Percentiles rank a stretch among this genome's conserved stretches.
phyloP scores from a whole-genome alignment of 2,797 vertebrate genomes.

The Bufotes viridis region DNA sequence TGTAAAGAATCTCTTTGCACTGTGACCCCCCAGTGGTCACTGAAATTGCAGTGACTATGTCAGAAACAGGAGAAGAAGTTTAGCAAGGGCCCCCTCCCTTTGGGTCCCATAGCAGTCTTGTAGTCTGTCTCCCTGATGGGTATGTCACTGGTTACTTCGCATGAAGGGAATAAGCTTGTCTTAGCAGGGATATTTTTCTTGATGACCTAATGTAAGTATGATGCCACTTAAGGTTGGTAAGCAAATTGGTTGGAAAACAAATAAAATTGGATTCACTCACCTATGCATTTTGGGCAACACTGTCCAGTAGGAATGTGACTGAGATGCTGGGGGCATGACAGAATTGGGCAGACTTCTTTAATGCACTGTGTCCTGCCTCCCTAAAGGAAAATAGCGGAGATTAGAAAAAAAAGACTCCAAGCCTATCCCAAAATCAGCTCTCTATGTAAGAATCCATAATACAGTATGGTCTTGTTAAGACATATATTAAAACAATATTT shows the following conservation, averaged over 20 bases:
- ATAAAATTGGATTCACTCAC: conserved; percentile 75
- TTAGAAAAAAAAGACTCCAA: conserved; percentile 62
- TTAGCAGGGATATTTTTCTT: neutral
- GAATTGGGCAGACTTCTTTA: conserved; percentile 91
- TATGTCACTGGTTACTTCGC: too few relatives aligned
- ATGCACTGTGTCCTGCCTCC: conserved; percentile 89
- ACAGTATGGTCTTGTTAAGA: neutral
- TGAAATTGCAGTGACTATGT: too few relatives aligned
- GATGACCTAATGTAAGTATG: neutral
- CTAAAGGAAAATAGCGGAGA: conserved; percentile 75
- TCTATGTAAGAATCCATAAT: neutral
- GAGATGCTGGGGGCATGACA: conserved; percentile 94
- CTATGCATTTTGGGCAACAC: conserved; percentile 92
- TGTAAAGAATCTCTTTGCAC: too few relatives aligned
- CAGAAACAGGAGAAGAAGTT: too few relatives aligned
- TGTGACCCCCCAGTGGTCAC: too few relatives aligned
- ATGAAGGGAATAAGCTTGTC: too few relatives aligned
- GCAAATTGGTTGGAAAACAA: conserved; percentile 3
- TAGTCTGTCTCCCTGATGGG: too few relatives aligned
- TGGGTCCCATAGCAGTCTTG: too few relatives aligned
- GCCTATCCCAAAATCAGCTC: conserved; percentile 13
- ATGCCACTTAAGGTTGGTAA: neutral
- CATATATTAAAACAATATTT: neutral
- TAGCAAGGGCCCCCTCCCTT: too few relatives aligned
- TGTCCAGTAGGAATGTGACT: conserved; percentile 87